These are phyloP conservation scores for Eurois occulta DNA, from an alignment of 2,888 invertebrate species.

Conservation along the genomic window DNA sequence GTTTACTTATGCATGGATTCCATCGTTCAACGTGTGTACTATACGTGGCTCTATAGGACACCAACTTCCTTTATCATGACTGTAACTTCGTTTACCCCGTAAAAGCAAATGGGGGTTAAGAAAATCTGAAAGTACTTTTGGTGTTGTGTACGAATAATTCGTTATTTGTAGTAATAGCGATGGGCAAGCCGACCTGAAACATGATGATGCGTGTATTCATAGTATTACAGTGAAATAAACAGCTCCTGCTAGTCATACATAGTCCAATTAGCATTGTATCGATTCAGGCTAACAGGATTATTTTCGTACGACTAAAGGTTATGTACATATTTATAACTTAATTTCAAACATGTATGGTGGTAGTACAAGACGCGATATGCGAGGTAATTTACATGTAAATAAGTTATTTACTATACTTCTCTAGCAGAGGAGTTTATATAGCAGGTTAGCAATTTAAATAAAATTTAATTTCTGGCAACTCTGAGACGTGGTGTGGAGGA, in stretches of 20 bases:
- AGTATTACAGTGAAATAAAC: neutral
- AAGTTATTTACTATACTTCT: slow-evolving; percentile 32
- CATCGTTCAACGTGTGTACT: slow-evolving; percentile 44
- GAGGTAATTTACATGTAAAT: slow-evolving; percentile 55
- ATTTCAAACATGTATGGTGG: slow-evolving; percentile 9
- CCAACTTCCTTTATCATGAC: slow-evolving; percentile 42
- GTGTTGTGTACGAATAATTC: neutral
- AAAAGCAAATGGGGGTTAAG: slow-evolving; percentile 31
- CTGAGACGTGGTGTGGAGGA: slow-evolving; percentile 18
- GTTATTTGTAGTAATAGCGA: neutral
- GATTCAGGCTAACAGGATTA: slow-evolving; percentile 33
- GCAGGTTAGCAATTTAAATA: slow-evolving; percentile 37
- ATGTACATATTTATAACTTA: slow-evolving; percentile 20
- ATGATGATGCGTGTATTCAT: neutral
- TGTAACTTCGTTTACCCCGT: slow-evolving; percentile 46
- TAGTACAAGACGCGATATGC: slow-evolving; percentile 19
- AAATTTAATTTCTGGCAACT: slow-evolving; percentile 39
- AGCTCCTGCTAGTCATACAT: slow-evolving; percentile 9
- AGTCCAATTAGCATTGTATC: slow-evolving; percentile 46
- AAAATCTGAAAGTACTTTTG: slow-evolving; percentile 20
- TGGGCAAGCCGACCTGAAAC: neutral
- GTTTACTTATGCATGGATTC: slow-evolving; percentile 57
- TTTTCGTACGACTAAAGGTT: slow-evolving; percentile 12
- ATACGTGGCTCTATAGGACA: slow-evolving; percentile 41
- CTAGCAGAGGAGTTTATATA: slow-evolving; percentile 23